A percentile compares a stretch with the other conserved stretches of the same genome.
Evolutionary conservation across 2,113 vertebrate genomes (phyloP).

Genomic region (Natator depressus): DNA sequence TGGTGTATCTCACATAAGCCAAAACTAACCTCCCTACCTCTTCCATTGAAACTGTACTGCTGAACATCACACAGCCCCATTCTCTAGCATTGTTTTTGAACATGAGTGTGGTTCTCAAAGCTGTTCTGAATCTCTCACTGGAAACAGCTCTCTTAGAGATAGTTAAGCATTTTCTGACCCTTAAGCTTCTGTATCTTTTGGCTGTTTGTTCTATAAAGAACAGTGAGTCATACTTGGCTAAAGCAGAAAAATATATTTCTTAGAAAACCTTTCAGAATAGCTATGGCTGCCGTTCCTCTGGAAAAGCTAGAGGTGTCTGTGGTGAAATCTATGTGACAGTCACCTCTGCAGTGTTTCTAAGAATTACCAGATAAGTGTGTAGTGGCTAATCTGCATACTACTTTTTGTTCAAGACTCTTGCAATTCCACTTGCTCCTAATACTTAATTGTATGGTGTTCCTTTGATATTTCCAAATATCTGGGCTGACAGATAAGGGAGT

Average conservation of each 20-base stretch:
- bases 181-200: slow-evolving; percentile 49
- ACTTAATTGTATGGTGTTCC: neutral
- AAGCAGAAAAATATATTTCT: slow-evolving; percentile 46
- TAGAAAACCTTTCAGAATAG: slow-evolving; percentile 57
- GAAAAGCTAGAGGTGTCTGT: slow-evolving; percentile 38
- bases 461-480: neutral
- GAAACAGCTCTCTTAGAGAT: slow-evolving; percentile 47
- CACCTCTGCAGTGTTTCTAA: slow-evolving; percentile 44
- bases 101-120: slow-evolving; percentile 60
- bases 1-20: slow-evolving; percentile 52
- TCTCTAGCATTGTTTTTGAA: slow-evolving; percentile 69
- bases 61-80: slow-evolving; percentile 57
- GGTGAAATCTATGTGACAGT: slow-evolving; percentile 30
- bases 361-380: neutral
- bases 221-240: slow-evolving; percentile 49
- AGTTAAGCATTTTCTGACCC: slow-evolving; percentile 56
- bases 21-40: slow-evolving; percentile 63
- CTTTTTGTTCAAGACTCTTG: slow-evolving; percentile 5
- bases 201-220: slow-evolving; percentile 58
- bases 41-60: slow-evolving; percentile 44
- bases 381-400: neutral
- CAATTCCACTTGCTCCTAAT: neutral
- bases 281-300: slow-evolving; percentile 23
- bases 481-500: neutral
- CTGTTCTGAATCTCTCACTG: slow-evolving; percentile 55